Evolutionary conservation across 2,888 invertebrate species (phyloP).

Genomic region (Drosophila testacea): DNA sequence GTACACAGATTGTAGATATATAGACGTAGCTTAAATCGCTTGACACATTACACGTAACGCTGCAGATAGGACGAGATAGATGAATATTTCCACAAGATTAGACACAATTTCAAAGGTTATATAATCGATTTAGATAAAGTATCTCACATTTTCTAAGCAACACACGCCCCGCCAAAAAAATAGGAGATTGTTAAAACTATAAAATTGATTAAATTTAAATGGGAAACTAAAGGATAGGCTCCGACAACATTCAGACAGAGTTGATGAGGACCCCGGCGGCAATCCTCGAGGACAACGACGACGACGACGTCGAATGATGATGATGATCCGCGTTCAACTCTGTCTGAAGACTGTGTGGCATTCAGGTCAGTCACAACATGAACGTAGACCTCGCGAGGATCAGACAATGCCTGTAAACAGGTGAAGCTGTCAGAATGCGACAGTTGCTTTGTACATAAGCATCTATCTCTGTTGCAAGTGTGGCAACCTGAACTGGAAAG

Average conservation of each 20-base stretch:
- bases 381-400: slow-evolving; percentile 67
- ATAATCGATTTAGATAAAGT: neutral
- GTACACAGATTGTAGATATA: slow-evolving; percentile 75
- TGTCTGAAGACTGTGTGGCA: slow-evolving; percentile 84
- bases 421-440: slow-evolving; percentile 52
- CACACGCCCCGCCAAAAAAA: slow-evolving; percentile 58
- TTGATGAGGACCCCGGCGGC: slow-evolving; percentile 72
- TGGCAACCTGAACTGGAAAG: slow-evolving; percentile 29
- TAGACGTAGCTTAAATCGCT: slow-evolving; percentile 49
- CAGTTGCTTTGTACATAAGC: slow-evolving; percentile 61
- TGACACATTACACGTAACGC: slow-evolving; percentile 63
- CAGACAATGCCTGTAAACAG: slow-evolving; percentile 49
- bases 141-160: slow-evolving; percentile 64
- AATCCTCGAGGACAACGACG: slow-evolving; percentile 57
- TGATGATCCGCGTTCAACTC: slow-evolving; percentile 83
- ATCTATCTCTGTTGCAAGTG: slow-evolving; percentile 52
- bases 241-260: slow-evolving; percentile 85
- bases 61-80: slow-evolving; percentile 33
- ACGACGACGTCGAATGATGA: slow-evolving; percentile 65
- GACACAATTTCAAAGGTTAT: slow-evolving; percentile 15
- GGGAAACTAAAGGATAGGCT: slow-evolving; percentile 45
- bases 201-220: slow-evolving; percentile 24
- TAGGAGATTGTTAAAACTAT: slow-evolving; percentile 6
- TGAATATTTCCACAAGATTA: slow-evolving; percentile 7
- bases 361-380: slow-evolving; percentile 27